Base-by-base conservation (phyloP, 2,888 invertebrate species). In the Diachrysia chrysitis region DNA sequence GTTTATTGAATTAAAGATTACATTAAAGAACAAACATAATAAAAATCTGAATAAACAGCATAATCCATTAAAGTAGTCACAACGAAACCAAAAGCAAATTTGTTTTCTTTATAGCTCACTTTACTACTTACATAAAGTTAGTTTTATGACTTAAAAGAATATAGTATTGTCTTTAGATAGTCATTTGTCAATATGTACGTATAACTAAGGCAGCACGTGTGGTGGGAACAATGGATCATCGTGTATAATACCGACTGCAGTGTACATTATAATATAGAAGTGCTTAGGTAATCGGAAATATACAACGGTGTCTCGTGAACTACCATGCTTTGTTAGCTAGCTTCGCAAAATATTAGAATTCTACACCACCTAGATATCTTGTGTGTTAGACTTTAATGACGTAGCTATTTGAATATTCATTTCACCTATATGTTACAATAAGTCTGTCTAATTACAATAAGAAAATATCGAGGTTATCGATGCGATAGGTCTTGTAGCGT, bases 221-320 rank as follows among this genome's bases (percentile, higher is more conserved):
- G 53, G 21, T 61, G 48, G 16, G 42, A 71, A 79, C 77, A 79
- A 79, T 63, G 53, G 74, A 54, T 59, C 71, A 64, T 74, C 74
- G 21, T 65, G 58, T 55, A 59, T 65, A 46, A 42, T 42, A 37
- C 16, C 1, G 42, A 42, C 37, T 14, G n/a, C n/a, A n/a, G 14
- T 14, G 3, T 10, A 25, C 25, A 4, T 4, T n/a, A 42, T 42
- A n/a, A 42, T 42, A n/a, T 4, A n/a, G n/a, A 6, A 42, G n/a
- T 42, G 42, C 42, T n/a, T 42, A n/a, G 16, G n/a, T n/a, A 42
- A 69, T 78, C 6, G 16, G n/a, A 5, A 42, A 69, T 78, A 58
- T 64, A 66, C 35, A 19, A 56, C 61, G 58, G 58, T 66, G 56
- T 69, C 63, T 77, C 54, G 6, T 17, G 58, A 57, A 35, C 10